These are phyloP conservation scores for Clamator glandarius DNA, from an alignment of 2,797 vertebrate genomes.

Conservation along the genomic window DNA sequence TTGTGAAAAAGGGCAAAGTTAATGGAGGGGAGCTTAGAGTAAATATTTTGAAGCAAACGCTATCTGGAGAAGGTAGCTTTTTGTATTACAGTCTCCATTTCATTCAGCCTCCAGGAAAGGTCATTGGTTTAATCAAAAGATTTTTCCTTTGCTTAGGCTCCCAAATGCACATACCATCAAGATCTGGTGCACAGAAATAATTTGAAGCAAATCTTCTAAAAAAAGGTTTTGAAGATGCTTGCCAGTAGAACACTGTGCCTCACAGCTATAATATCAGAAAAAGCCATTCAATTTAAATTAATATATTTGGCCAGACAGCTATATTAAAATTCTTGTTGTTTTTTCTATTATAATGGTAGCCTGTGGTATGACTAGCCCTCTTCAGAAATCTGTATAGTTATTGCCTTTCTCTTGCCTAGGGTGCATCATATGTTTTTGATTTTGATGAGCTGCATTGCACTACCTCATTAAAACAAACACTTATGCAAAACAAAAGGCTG, in stretches of 20 bases:
- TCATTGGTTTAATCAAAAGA: conserved; percentile 71
- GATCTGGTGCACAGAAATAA: conserved; percentile 50
- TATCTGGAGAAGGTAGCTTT: neutral
- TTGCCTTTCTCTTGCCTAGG: conserved; percentile 80
- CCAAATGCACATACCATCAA: conserved; percentile 59
- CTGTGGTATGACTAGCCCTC: conserved; percentile 81
- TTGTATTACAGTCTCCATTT: conserved; percentile 24
- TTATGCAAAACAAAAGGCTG: conserved; percentile 70
- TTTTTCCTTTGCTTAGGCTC: conserved; percentile 36
- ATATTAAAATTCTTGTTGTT: conserved; percentile 85
- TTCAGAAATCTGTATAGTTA: conserved; percentile 77
- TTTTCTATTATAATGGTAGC: conserved; percentile 80
- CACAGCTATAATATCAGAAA: conserved; percentile 79
- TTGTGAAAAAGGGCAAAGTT: neutral
- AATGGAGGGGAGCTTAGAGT: neutral
- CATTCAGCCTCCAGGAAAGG: conserved; percentile 63
- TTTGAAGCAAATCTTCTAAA: conserved; percentile 74
- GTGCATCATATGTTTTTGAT: conserved; percentile 83
- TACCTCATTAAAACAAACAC: conserved; percentile 80
- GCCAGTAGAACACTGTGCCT: conserved; percentile 78
- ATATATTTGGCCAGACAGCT: conserved; percentile 85
- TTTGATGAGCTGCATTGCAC: conserved; percentile 61
- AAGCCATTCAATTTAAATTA: conserved; percentile 83
- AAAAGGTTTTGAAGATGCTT: conserved; percentile 74
- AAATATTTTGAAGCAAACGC: conserved; percentile 35